Evolutionary conservation across 1,140 invertebrate genomes (phyloP).

Genomic region (Pseudomyrmex pallidus): DNA sequence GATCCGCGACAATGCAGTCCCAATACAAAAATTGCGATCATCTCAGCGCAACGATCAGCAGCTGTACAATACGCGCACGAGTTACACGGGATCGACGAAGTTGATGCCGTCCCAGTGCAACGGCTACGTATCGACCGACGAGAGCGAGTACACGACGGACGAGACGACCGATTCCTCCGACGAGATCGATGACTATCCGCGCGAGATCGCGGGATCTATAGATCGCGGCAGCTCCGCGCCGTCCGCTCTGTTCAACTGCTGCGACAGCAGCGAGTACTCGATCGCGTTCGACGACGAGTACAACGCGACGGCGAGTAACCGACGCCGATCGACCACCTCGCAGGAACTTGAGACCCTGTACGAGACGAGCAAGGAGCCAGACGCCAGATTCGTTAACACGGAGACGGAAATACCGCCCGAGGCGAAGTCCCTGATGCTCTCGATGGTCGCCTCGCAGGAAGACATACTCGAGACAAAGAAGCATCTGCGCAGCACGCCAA

Average conservation of each 20-base stretch:
- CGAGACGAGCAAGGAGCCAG: constrained; percentile 46
- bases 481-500: constrained; percentile 77
- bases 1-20: constrained; percentile 8
- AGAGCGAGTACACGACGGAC: constrained; percentile 64
- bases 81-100: constrained; percentile 48
- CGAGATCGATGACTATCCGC: constrained; percentile 76
- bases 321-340: constrained; percentile 61
- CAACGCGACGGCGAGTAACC: constrained; percentile 2
- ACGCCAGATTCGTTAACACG: constrained; percentile 64
- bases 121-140: constrained; percentile 69
- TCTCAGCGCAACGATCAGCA: constrained; percentile 7
- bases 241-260: constrained; percentile 62
- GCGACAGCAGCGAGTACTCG: constrained; percentile 61
- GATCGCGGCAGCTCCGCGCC: constrained; percentile 59
- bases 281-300: constrained; percentile 41
- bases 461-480: constrained; percentile 79
- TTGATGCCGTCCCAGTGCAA: constrained; percentile 27
- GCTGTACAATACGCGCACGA: neutral
- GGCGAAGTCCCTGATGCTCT: constrained; percentile 75
- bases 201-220: constrained; percentile 64
- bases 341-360: constrained; percentile 67
- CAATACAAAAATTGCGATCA: constrained; percentile 25
- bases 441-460: constrained; percentile 78
- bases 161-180: constrained; percentile 67
- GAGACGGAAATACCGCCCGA: constrained; percentile 67